Base-by-base conservation (phyloP, 2,888 invertebrate species). In the Perdita meconis region DNA sequence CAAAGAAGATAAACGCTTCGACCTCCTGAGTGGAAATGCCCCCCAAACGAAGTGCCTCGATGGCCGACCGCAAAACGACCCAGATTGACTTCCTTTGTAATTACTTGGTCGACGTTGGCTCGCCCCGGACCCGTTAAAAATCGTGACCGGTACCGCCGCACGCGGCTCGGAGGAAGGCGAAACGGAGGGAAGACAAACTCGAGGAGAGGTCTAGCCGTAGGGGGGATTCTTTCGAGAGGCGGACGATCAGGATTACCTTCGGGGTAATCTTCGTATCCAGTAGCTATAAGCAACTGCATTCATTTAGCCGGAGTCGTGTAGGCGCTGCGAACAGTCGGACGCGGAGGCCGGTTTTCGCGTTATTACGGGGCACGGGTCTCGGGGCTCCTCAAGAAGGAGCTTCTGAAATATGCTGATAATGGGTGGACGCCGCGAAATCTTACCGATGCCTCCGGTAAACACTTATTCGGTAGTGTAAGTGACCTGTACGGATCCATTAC, bases 211-310 rank as follows among this genome's bases (percentile, higher is more conserved):
- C 68, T 74, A 66, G 76, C 67, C 47, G 34, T 51, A 68, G 72
- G 73, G 68, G 70, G 64, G 70, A 73, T 76, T 69, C 67, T 72
- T 76, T 67, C 66, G 61, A 70, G 72, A 64, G 60, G 59, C 63
- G 69, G 64, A 66, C 77, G 75, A 82, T 77, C 78, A 78, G 80
- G 83, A 86, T 86, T 86, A 86, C 78, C 86, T 83, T 78, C 70
- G 61, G 81, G 83, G 80, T 85, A 79, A 85, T 86, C 83, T 78
- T 80, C 70, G 81, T 76, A 87, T 84, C 80, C 87, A 80, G 85
- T 84, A 83, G 86, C 84, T 82, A 76, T 83, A 81, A 82, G 71
- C 74, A 72, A 80, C 81, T 81, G 86, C 82, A 80, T 73, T 75
- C 63, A 22, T 74, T 74, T 72, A 72, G 36, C 24, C 66, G 47